phyloP scores from a whole-genome alignment of 1,140 invertebrate genomes.

The Babylonia areolata region DNA sequence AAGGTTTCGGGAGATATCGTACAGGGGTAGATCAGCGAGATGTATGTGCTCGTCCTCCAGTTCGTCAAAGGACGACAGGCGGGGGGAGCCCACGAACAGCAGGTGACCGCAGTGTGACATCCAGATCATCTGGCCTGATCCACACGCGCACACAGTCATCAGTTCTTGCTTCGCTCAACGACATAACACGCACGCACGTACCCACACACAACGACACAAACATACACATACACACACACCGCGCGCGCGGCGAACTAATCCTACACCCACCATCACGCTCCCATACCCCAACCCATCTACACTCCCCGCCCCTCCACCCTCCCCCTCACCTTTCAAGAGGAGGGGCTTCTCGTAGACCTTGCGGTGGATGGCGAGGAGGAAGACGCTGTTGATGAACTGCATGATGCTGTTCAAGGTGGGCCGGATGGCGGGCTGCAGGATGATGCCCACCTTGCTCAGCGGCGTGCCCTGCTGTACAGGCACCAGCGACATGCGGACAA shows the following conservation, averaged over 20 bases:
- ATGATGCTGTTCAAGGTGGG: background rate
- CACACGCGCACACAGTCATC: background rate
- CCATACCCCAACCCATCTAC: too few species aligned
- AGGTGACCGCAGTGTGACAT: slow-evolving; percentile 67
- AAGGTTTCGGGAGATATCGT: slow-evolving; percentile 75
- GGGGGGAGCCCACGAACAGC: slow-evolving; percentile 74
- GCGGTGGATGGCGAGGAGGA: background rate
- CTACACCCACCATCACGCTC: too few species aligned
- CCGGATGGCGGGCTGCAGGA: background rate
- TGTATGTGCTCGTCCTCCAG: slow-evolving; percentile 64
- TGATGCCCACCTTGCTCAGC: background rate
- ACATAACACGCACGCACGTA: background rate
- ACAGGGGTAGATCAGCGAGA: slow-evolving; percentile 71
- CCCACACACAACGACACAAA: background rate
- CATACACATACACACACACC: background rate
- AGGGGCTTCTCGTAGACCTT: background rate
- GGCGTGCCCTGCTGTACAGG: background rate
- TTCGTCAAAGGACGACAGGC: slow-evolving; percentile 69
- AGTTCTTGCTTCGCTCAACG: background rate
- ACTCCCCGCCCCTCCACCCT: too few species aligned
- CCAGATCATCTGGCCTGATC: slow-evolving; percentile 72
- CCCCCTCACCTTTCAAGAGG: background rate
- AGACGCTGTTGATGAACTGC: slow-evolving; percentile 17
- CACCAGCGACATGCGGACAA: background rate
- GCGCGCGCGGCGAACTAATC: too few species aligned